Evolutionary conservation across 2,888 invertebrate species (phyloP), one percentile per base, ranked within the genome.

Genomic region (Machimus rusticus): DNA sequence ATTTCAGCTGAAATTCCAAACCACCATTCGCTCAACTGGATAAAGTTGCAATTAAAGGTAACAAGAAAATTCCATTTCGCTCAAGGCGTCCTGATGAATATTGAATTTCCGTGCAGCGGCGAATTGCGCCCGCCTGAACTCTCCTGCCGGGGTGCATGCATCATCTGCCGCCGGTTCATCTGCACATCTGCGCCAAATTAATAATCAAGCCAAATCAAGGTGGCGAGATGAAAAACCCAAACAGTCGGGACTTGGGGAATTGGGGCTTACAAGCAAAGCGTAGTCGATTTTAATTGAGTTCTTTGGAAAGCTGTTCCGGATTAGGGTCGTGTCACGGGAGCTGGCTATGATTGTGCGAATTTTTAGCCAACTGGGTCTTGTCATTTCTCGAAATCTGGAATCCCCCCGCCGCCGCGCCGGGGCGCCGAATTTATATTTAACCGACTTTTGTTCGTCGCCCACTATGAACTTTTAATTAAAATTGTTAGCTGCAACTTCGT

Each of bases 11-110:
- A 23, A 82, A 82, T 82, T 82, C 31, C n/a, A 82, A 82, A 57
- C 57, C 23, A 12, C n/a, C 66, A 55, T 82, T 57, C 57, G 57
- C 37, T 57, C 66, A 66, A n/a, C 37, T 82, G 82, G 37, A 82
- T 82, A 82, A 82, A 82, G 57, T 82, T 82, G 82, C 82, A 82
- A 82, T 82, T 82, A 57, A 82, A 82, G 82, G 57, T 82, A 82
- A 82, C 82, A 82, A 82, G 82, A 82, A 66, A 82, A 82, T 82
- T 82, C 66, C 82, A 66, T 82, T 82, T 37, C 82, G 82, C 82
- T 66, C 57, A 82, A 82, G 66, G 66, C 82, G 39, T 82, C 82
- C 57, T 31, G 34, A 82, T 82, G 82, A 82, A 82, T 82, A 82
- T 66, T 82, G 82, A 82, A 82, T 82, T 57, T 39, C 82, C n/a